These are phyloP conservation scores for Pogonomyrmex barbatus DNA, from an alignment of 1,140 invertebrate species.

Conservation along the genomic window DNA sequence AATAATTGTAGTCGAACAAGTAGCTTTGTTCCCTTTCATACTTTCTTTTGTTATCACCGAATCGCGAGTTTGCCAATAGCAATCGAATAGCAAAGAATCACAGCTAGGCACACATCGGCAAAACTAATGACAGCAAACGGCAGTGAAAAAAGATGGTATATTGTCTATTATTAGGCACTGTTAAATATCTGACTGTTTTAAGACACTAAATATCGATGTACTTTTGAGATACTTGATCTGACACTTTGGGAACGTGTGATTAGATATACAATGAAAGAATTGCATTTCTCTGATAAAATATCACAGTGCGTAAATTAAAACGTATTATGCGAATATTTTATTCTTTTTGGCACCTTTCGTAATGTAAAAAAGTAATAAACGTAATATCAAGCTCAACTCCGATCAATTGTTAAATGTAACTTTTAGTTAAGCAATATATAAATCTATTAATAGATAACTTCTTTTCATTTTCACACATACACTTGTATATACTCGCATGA, in stretches of 20 bases:
- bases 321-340: constrained; percentile 53
- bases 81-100: constrained; percentile 76
- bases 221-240: constrained; percentile 34
- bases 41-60: constrained; percentile 61
- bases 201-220: constrained; percentile 50
- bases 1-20: constrained; percentile 8
- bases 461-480: constrained; percentile 11
- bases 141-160: constrained; percentile 69
- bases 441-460: constrained; percentile 36
- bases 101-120: constrained; percentile 78
- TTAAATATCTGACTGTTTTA: constrained; percentile 43
- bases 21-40: constrained; percentile 51
- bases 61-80: constrained; percentile 66
- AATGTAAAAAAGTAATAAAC: constrained; percentile 53
- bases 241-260: constrained; percentile 24
- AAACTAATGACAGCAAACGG: constrained; percentile 73
- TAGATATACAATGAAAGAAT: constrained; percentile 40
- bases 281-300: constrained; percentile 42
- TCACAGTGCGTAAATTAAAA: constrained; percentile 57
- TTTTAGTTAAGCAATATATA: constrained; percentile 23
- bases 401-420: constrained; percentile 41
- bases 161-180: constrained; percentile 54
- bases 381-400: constrained; percentile 43
- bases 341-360: constrained; percentile 58
- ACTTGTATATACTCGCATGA: constrained; percentile 19